These are phyloP conservation scores for Drosophila aldrichi DNA, from an alignment of 2,888 invertebrate genomes.

Conservation along the genomic window DNA sequence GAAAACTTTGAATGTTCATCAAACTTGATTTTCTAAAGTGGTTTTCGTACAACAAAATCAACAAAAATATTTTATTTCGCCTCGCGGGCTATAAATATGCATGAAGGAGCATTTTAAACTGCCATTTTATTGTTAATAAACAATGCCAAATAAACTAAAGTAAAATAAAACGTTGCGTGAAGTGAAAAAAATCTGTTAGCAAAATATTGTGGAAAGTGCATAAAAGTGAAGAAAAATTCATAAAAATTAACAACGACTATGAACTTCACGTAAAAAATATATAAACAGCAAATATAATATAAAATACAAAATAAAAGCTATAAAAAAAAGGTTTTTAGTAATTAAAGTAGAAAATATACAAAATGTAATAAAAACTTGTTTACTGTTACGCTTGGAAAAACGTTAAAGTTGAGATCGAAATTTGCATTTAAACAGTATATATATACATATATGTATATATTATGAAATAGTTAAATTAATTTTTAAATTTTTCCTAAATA, in stretches of 20 bases:
- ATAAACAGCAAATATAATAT: conserved; percentile 9
- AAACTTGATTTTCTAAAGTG: conserved; percentile 70
- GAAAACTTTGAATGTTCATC: conserved; percentile 47
- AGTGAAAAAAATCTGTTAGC: conserved; percentile 28
- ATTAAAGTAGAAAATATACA: conserved; percentile 7
- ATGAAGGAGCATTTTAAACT: conserved; percentile 61
- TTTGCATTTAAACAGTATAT: background rate
- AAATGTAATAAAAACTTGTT: conserved; percentile 24
- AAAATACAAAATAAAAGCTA: conserved; percentile 1
- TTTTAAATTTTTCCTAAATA: background rate
- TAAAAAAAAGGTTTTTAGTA: conserved; percentile 7
- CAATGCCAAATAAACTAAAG: conserved; percentile 25
- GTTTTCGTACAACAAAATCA: conserved; percentile 24
- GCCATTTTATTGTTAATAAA: conserved; percentile 52
- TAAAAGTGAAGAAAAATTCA: conserved; percentile 7
- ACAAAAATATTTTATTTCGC: conserved; percentile 29
- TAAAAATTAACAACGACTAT: background rate
- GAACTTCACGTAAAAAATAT: conserved; percentile 2
- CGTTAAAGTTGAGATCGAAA: conserved; percentile 3
- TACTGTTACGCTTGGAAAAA: conserved; percentile 27
- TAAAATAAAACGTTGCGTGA: conserved; percentile 27
- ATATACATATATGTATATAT: background rate
- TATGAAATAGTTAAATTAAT: background rate
- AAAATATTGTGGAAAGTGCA: conserved; percentile 36
- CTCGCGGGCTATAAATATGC: conserved; percentile 63